These are phyloP conservation scores for Xanthorhoe spadicearia DNA, from an alignment of 2,888 invertebrate genomes.

Conservation along the genomic window DNA sequence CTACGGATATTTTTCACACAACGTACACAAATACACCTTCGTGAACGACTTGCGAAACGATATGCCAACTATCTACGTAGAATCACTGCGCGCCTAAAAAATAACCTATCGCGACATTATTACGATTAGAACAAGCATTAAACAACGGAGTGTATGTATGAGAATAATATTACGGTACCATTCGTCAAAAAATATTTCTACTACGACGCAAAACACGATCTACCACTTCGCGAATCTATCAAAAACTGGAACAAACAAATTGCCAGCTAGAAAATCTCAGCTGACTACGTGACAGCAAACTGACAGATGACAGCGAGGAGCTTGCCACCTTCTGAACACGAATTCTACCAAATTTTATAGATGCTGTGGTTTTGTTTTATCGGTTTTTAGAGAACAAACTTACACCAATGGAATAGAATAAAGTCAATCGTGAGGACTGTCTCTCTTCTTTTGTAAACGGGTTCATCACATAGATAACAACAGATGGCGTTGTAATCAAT, in stretches of 20 bases:
- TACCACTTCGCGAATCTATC: constrained; percentile 57
- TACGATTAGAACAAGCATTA: constrained; percentile 27
- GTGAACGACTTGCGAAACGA: constrained; percentile 75
- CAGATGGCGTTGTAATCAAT: constrained; percentile 9
- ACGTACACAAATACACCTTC: constrained; percentile 77
- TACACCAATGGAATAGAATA: no score
- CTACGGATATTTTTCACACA: constrained; percentile 64
- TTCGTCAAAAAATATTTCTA: constrained; percentile 45
- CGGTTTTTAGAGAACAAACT: no score
- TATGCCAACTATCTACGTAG: constrained; percentile 75
- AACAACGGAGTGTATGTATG: constrained; percentile 35
- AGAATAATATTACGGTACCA: constrained; percentile 50
- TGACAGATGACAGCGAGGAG: constrained; percentile 2
- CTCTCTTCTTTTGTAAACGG: no score
- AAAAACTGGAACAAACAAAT: constrained; percentile 59
- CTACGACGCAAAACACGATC: constrained; percentile 44
- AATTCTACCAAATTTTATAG: constrained; percentile 15
- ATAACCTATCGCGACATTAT: constrained; percentile 29
- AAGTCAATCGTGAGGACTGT: no score
- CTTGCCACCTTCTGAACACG: constrained; percentile 16
- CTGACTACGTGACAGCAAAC: constrained; percentile 41
- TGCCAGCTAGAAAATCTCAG: constrained; percentile 44
- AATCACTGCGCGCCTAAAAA: constrained; percentile 53
- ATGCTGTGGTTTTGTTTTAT: no score
- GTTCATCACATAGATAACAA: neutral